These are phyloP conservation scores for Pteruthius melanotis DNA, from an alignment of 2,113 vertebrate genomes.

Conservation along the genomic window DNA sequence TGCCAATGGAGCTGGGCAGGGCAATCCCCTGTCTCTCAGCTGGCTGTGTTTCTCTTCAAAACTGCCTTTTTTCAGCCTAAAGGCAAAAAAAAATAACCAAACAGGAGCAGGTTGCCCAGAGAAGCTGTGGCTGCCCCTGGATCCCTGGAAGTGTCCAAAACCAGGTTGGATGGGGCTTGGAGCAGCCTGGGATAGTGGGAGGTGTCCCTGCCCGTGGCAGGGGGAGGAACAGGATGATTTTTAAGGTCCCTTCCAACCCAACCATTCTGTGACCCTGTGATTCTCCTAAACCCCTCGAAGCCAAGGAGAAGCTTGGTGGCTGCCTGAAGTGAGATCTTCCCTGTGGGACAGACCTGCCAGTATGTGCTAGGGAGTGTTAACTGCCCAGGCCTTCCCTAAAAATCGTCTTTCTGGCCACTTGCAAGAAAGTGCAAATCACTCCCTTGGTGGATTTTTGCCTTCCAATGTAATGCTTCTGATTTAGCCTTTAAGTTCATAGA, in stretches of 20 bases:
- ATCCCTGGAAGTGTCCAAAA: not conserved
- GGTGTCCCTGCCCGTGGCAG: not conserved
- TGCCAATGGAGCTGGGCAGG: accelerated
- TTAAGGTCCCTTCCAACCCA: not conserved
- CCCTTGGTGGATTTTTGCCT: not conserved
- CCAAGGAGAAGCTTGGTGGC: not conserved
- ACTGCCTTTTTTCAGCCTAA: not conserved
- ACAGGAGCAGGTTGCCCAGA: not conserved
- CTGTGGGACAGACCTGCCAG: not conserved
- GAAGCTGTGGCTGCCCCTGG: not conserved
- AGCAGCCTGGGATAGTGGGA: accelerated
- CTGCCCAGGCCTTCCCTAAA: not conserved
- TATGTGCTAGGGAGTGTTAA: not conserved
- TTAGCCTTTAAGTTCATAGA: not conserved
- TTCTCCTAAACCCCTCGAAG: not conserved
- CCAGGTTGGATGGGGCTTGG: not conserved
- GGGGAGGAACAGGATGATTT: accelerated
- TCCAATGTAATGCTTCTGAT: not conserved
- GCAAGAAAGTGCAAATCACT: not conserved
- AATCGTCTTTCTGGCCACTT: not conserved
- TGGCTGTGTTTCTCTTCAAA: not conserved
- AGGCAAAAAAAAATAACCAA: accelerated
- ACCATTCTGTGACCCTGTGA: not conserved
- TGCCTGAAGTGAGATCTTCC: accelerated
- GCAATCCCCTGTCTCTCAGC: not conserved